Conservation (phyloP, 2,797 vertebrate genomes). For the Podarcis siculus region DNA sequence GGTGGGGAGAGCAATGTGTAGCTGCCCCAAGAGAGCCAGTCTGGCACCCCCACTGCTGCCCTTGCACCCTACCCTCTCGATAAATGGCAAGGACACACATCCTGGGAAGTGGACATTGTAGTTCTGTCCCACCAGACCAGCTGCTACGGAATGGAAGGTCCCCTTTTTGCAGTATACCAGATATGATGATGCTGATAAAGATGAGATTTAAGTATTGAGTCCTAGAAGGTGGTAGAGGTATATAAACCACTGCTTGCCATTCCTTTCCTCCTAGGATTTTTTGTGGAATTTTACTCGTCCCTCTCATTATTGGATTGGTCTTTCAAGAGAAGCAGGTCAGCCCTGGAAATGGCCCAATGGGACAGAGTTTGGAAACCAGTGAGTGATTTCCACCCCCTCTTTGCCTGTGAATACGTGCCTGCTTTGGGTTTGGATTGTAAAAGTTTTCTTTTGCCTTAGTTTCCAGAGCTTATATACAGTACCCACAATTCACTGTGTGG, state of each 20-base stretch:
- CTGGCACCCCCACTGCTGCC: no score
- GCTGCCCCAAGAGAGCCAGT: no score
- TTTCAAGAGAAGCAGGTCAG: not conserved
- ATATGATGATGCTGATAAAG: not conserved
- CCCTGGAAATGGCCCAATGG: slow-evolving; percentile 12
- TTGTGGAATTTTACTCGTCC: not conserved
- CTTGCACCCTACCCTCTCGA: no score
- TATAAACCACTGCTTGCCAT: not conserved
- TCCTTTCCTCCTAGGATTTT: not conserved
- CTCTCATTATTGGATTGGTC: slow-evolving; percentile 23
- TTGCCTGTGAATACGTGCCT: not conserved
- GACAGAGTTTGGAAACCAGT: slow-evolving; percentile 1
- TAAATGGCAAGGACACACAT: no score
- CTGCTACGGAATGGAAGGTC: not conserved
- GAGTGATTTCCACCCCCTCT: not conserved
- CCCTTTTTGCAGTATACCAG: not conserved
- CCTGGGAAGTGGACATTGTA: no score
- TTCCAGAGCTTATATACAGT: not conserved
- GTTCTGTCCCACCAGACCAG: no score
- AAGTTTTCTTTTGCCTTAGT: no score
- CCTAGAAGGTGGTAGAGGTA: not conserved
- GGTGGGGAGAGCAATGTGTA: no score
- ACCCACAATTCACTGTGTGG: not conserved
- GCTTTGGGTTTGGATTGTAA: not conserved
- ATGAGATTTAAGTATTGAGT: not conserved